phyloP scores from a whole-genome alignment of 2,888 invertebrate genomes.

The Odontocolon sp. region DNA sequence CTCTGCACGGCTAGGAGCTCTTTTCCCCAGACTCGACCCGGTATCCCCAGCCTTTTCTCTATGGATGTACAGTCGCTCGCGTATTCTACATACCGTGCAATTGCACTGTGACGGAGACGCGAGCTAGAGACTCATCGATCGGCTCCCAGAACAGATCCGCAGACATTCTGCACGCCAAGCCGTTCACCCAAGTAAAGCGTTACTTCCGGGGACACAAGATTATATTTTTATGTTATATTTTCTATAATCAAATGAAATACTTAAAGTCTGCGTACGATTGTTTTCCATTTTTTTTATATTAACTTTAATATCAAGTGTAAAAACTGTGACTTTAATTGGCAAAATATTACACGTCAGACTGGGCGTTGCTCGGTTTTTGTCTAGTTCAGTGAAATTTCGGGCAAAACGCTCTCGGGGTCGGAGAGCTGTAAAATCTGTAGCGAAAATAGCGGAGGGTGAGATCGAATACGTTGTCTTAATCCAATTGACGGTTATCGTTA shows the following conservation, averaged over 20 bases:
- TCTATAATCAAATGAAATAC: not conserved
- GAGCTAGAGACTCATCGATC: conserved; percentile 42
- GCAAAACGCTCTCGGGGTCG: no score
- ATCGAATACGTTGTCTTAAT: not conserved
- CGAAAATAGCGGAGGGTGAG: not conserved
- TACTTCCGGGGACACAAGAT: conserved; percentile 32
- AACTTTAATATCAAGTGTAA: no score
- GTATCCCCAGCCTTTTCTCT: not conserved
- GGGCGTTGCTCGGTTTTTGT: no score
- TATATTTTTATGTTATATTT: not conserved
- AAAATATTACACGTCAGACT: no score
- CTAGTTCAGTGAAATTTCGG: no score
- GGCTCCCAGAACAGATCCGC: conserved; percentile 16
- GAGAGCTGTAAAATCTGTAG: no score
- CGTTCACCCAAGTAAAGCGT: conserved; percentile 42
- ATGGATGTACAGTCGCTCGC: not conserved
- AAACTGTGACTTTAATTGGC: no score
- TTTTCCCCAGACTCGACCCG: not conserved
- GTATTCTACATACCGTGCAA: conserved; percentile 47
- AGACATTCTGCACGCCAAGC: conserved; percentile 15
- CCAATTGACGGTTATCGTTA: not conserved
- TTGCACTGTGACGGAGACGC: conserved; percentile 49
- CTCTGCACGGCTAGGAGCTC: conserved; percentile 20
- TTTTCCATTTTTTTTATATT: no score
- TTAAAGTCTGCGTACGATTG: no score